These are phyloP conservation scores for Motacilla tschutschensis DNA, from an alignment of 2,113 vertebrate species.

Conservation along the genomic window DNA sequence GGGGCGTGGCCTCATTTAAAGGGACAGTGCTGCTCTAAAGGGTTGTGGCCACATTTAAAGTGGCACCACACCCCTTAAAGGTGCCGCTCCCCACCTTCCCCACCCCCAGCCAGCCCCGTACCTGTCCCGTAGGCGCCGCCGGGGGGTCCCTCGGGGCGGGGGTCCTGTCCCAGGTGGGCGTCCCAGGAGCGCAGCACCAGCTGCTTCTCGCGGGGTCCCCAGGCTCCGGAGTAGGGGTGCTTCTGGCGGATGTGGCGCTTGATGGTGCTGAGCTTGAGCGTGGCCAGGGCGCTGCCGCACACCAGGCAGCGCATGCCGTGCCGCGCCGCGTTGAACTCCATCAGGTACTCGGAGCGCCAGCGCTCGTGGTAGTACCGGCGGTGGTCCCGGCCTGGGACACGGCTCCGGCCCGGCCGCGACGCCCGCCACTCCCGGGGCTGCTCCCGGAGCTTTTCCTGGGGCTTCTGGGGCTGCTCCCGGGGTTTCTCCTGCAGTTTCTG, in stretches of 20 bases:
- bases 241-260: conserved; percentile 4
- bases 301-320: not conserved
- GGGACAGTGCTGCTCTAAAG: accelerated
- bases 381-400: not conserved
- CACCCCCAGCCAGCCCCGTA: not conserved
- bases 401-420: not conserved
- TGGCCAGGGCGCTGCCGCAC: not conserved
- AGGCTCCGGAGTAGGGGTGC: not conserved
- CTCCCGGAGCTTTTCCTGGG: not conserved
- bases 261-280: conserved; percentile 12
- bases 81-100: accelerated
- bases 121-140: not conserved
- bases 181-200: not conserved
- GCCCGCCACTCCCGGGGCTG: not conserved
- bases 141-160: not conserved
- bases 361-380: not conserved
- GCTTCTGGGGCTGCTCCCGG: not conserved
- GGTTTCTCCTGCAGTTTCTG: too few relatives aligned
- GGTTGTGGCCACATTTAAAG: not conserved
- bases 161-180: accelerated
- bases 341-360: not conserved
- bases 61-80: accelerated
- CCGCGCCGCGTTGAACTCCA: not conserved
- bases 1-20: not conserved
- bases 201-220: not conserved